Base-by-base conservation (phyloP, 2,888 invertebrate species). In the Toxonevra muliebris region DNA sequence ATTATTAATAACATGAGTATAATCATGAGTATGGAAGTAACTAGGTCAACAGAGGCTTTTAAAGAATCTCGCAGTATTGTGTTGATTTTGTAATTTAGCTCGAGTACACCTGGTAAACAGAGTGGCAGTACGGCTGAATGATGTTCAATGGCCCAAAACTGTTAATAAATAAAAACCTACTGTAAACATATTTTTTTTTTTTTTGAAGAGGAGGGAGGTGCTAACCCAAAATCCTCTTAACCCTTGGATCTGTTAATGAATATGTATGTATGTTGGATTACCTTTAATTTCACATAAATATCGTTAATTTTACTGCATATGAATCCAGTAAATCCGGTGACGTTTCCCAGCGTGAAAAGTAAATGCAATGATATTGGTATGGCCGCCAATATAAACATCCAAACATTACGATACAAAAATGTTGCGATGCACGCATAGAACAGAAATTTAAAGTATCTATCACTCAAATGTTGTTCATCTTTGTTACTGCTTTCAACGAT, bases 1-100 rank as follows among this genome's bases (percentile, higher is more conserved):
- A 93, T 88, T 75, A 94, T 92, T 41, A 96, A 82, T 64, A 97
- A 89, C 63, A 97, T 89, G n/a, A 93, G 90, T 61, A 94, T 87
- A 73, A 97, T 96, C 76, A 97, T 94, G 64, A 95, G 88, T 73
- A 93, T 90, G 59, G 94, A 93, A 8, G 96, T 93, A 2, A 95
- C 92, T 0, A 94, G 91, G 85, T 97, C 96, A 50, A 96, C 90
- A 0, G 92, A 93, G 19, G 90, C 89, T 80, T 91, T 91, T 0
- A 94, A 87, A 62, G 88, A 86, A 55, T 89, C 87, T 7, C 90
- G 89, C 19, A 92, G 79, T 69, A 88, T 88, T 2, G 85, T 82
- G 80, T 93, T 92, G 68, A 90, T 86, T 72, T 90, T 89, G 12
- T 89, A 87, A 69, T 90, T 86, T 73, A 96, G 86, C 83, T 92